These are phyloP conservation scores for Brenthis hecate DNA, from an alignment of 2,888 invertebrate genomes.

Conservation along the genomic window DNA sequence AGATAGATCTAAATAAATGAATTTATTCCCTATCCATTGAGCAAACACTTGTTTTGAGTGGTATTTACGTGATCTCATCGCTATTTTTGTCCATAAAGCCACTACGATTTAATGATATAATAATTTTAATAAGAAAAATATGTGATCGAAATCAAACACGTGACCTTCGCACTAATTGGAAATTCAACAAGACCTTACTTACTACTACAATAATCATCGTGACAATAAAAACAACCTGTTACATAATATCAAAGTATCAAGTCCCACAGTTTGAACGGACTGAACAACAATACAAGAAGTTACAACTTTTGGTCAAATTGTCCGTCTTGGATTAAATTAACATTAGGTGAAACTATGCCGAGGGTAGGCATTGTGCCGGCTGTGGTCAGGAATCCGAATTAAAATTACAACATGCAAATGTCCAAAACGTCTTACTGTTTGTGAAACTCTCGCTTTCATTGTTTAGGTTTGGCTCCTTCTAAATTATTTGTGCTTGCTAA, in stretches of 20 bases:
- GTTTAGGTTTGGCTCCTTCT: slow-evolving; percentile 20
- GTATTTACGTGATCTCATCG: too few species aligned
- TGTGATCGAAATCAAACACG: too few species aligned
- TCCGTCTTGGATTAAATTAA: slow-evolving; percentile 80
- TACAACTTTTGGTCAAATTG: slow-evolving; percentile 70
- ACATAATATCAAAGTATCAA: background rate
- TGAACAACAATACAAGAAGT: slow-evolving; percentile 66
- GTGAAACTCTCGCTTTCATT: slow-evolving; percentile 50
- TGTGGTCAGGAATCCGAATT: slow-evolving; percentile 75
- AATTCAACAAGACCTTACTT: too few species aligned
- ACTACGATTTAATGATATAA: too few species aligned
- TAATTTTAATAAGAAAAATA: too few species aligned
- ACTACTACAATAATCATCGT: too few species aligned
- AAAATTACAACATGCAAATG: slow-evolving; percentile 80
- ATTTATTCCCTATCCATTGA: too few species aligned
- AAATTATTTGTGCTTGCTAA: background rate
- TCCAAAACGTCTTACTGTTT: slow-evolving; percentile 67
- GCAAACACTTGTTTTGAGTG: too few species aligned
- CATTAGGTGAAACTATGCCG: slow-evolving; percentile 76
- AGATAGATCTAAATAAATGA: too few species aligned
- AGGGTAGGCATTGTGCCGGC: slow-evolving; percentile 59
- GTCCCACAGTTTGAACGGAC: slow-evolving; percentile 47
- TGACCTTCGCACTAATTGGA: too few species aligned
- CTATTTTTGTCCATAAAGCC: too few species aligned
- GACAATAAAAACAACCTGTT: too few species aligned